Conservation (phyloP, 2,113 vertebrate genomes). For the Thryonomys swinderianus region DNA sequence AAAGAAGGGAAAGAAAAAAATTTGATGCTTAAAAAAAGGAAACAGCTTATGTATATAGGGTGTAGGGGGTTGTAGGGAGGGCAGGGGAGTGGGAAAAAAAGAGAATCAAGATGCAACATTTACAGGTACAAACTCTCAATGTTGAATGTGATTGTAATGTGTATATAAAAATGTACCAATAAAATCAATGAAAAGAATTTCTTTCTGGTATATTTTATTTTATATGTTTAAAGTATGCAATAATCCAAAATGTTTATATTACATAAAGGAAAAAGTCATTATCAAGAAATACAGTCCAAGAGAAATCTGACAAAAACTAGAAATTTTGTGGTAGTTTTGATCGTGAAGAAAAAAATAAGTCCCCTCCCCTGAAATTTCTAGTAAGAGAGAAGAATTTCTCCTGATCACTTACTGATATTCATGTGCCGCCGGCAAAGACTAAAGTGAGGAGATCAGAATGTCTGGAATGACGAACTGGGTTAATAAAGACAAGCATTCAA, state of each 20-base stretch:
- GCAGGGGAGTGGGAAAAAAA: too few relatives aligned
- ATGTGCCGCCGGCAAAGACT: background rate
- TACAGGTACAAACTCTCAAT: too few relatives aligned
- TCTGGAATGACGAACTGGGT: background rate
- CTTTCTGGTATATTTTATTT: constrained; percentile 27
- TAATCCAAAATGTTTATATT: constrained; percentile 33
- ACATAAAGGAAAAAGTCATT: background rate
- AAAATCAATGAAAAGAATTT: background rate
- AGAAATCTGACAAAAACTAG: constrained; percentile 6
- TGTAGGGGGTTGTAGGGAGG: too few relatives aligned
- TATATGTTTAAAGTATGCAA: background rate
- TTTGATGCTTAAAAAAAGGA: too few relatives aligned
- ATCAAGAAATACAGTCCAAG: background rate
- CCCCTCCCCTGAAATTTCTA: background rate
- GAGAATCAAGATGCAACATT: too few relatives aligned
- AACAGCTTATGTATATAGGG: too few relatives aligned
- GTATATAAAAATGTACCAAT: too few relatives aligned
- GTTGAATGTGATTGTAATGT: too few relatives aligned
- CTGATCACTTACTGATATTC: background rate
- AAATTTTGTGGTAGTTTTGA: background rate
- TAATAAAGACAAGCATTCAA: background rate
- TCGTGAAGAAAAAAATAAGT: background rate
- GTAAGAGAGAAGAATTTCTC: background rate
- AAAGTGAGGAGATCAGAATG: background rate
- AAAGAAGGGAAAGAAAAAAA: too few relatives aligned